Evolutionary conservation across 2,797 vertebrate species (phyloP).

Genomic region (Melanotaenia maccullochi): DNA sequence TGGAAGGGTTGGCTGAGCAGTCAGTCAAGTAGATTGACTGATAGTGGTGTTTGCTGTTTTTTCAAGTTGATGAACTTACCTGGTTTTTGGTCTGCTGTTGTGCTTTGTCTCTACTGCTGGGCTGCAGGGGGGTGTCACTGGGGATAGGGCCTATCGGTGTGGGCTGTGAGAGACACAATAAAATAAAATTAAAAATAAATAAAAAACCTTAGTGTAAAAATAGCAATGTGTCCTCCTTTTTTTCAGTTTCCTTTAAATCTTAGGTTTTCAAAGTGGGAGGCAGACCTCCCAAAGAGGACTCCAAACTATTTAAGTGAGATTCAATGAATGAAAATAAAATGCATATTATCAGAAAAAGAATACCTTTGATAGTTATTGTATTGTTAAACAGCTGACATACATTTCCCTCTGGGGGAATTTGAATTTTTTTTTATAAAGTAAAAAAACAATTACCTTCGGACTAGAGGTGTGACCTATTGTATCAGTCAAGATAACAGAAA

Average conservation of each 20-base stretch:
- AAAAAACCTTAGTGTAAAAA: not conserved
- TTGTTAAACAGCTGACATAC: not conserved
- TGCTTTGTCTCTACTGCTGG: constrained; percentile 92
- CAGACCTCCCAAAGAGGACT: too few relatives aligned
- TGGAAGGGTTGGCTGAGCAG: constrained; percentile 23
- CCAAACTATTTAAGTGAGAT: not conserved
- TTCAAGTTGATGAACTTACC: constrained; percentile 80
- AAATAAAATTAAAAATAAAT: not conserved
- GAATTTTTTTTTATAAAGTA: not conserved
- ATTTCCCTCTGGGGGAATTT: not conserved
- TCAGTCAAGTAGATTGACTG: not conserved
- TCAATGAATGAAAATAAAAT: not conserved
- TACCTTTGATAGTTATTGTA: too few relatives aligned
- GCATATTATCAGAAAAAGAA: not conserved
- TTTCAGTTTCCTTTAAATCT: too few relatives aligned
- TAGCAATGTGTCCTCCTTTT: too few relatives aligned
- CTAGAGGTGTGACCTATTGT: not conserved
- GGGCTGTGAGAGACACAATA: constrained; percentile 79
- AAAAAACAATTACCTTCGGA: not conserved
- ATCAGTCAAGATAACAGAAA: not conserved
- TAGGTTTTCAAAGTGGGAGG: too few relatives aligned
- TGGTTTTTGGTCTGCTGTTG: constrained; percentile 95
- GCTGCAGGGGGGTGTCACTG: constrained; percentile 89
- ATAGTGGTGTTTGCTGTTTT: constrained; percentile 30
- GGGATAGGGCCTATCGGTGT: constrained; percentile 96